These are phyloP conservation scores for Chaenogobius annularis DNA, from an alignment of 2,113 vertebrate species.

Conservation along the genomic window DNA sequence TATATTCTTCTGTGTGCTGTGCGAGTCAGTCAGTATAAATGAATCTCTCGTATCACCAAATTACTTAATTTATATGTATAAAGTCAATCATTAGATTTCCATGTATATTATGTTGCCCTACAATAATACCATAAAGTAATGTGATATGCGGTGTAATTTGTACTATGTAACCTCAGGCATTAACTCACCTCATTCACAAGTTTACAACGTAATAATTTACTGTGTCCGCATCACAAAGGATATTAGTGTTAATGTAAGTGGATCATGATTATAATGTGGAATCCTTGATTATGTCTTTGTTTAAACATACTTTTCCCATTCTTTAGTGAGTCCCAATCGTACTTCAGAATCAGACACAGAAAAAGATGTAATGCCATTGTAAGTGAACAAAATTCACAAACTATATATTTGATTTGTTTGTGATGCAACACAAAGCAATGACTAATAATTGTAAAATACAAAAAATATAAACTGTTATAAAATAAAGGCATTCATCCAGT, in stretches of 20 bases:
- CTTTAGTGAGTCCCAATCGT: neutral
- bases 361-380: too few relatives aligned
- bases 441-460: too few relatives aligned
- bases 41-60: slow-evolving; percentile 33
- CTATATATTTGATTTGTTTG: too few relatives aligned
- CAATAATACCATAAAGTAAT: slow-evolving; percentile 50
- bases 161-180: slow-evolving; percentile 19
- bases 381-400: too few relatives aligned
- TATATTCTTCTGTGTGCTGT: slow-evolving; percentile 37
- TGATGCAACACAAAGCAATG: too few relatives aligned
- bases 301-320: neutral
- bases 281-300: neutral
- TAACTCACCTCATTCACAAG: slow-evolving; percentile 39
- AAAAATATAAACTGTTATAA: too few relatives aligned
- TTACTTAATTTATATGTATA: slow-evolving; percentile 66
- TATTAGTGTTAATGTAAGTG: neutral
- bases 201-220: slow-evolving; percentile 37
- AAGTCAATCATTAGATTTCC: slow-evolving; percentile 54
- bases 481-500: too few relatives aligned
- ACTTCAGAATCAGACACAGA: too few relatives aligned
- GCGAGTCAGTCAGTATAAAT: slow-evolving; percentile 41
- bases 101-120: slow-evolving; percentile 46
- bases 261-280: slow-evolving; percentile 14
- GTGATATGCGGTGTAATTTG: slow-evolving; percentile 37
- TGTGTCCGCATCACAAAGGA: slow-evolving; percentile 16